phyloP scores from a whole-genome alignment of 2,888 invertebrate genomes.

The Boloria euphrosyne region DNA sequence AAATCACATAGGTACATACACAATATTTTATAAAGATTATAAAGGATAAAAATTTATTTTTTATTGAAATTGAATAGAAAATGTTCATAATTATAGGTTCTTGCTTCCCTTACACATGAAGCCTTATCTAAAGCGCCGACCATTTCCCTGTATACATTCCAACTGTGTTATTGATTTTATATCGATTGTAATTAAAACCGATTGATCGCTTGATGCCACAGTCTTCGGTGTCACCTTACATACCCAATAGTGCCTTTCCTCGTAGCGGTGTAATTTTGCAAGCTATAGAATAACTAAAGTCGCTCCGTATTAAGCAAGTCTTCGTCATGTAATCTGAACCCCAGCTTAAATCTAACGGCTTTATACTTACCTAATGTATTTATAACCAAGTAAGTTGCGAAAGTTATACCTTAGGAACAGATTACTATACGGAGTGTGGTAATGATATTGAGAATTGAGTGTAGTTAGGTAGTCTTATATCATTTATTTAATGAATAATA shows the following conservation, averaged over 20 bases:
- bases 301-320: conserved; percentile 73
- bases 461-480: too few relatives aligned
- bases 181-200: conserved; percentile 31
- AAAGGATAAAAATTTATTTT: too few relatives aligned
- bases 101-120: conserved; percentile 4
- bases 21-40: too few relatives aligned
- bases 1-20: too few relatives aligned
- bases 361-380: conserved; percentile 60
- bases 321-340: conserved; percentile 69
- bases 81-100: not conserved
- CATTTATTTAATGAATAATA: not conserved
- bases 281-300: conserved; percentile 76
- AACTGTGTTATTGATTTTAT: conserved; percentile 19
- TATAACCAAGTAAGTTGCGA: conserved; percentile 66
- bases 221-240: conserved; percentile 76
- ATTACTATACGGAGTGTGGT: conserved; percentile 31
- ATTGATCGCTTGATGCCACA: conserved; percentile 53
- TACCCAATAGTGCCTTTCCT: conserved; percentile 73
- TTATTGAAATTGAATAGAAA: not conserved
- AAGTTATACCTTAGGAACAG: conserved; percentile 56
- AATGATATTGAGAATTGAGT: conserved; percentile 8
- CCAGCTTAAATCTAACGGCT: conserved; percentile 72
- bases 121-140: conserved; percentile 3
- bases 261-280: conserved; percentile 68
- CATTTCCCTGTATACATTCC: conserved; percentile 18